phyloP scores from a whole-genome alignment of 2,113 vertebrate species.

The Trachemys scripta region DNA sequence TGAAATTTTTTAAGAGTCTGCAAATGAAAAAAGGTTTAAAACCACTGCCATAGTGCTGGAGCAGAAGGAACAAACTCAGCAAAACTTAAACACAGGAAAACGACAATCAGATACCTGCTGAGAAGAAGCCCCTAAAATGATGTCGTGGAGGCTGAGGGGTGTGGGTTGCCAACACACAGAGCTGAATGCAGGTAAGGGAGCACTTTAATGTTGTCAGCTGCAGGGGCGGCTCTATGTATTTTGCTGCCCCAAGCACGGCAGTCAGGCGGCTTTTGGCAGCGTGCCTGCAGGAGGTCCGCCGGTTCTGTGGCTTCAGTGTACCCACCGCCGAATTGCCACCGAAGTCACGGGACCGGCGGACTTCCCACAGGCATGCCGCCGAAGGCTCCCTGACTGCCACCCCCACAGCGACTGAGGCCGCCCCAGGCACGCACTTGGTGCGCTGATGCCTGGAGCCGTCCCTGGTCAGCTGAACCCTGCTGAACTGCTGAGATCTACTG shows the following conservation, averaged over 20 bases:
- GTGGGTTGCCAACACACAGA: not conserved
- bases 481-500: not conserved
- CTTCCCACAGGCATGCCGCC: too few relatives aligned
- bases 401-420: too few relatives aligned
- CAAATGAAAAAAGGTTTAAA: not conserved
- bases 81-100: not conserved
- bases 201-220: not conserved
- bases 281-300: too few relatives aligned
- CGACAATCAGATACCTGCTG: not conserved
- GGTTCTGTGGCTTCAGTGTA: too few relatives aligned
- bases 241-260: too few relatives aligned
- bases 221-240: too few relatives aligned
- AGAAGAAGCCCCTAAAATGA: not conserved
- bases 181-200: not conserved
- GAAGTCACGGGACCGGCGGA: too few relatives aligned
- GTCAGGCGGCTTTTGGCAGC: too few relatives aligned
- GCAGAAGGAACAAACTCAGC: not conserved
- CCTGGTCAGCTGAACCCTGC: not conserved
- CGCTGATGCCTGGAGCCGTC: too few relatives aligned
- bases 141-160: not conserved
- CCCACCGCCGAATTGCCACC: too few relatives aligned
- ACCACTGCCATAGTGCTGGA: not conserved
- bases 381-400: too few relatives aligned
- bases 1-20: not conserved
- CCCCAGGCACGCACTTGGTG: too few relatives aligned